Percentiles rank a stretch among this genome's conserved stretches.
Conservation (phyloP, 1,140 invertebrate species). For the Nephila pilipes region DNA sequence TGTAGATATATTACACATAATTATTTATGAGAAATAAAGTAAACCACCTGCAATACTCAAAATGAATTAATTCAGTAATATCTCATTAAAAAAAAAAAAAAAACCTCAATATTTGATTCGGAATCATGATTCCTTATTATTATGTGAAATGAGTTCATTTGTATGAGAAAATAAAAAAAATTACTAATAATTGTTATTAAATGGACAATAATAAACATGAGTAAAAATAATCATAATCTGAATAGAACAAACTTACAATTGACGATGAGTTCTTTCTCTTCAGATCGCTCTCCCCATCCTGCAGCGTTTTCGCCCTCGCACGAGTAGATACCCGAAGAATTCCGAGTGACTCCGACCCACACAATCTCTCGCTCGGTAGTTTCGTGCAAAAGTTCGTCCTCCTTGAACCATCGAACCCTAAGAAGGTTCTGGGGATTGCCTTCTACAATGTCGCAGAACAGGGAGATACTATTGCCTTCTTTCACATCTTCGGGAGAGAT, state of each 20-base stretch:
- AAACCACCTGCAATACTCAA: too few species aligned
- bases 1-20: too few species aligned
- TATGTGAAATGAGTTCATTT: too few species aligned
- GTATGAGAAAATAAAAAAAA: too few species aligned
- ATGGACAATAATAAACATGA: too few species aligned
- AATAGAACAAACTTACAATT: conserved; percentile 85
- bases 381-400: conserved; percentile 90
- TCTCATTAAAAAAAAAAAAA: too few species aligned
- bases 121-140: too few species aligned
- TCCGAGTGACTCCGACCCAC: conserved; percentile 86
- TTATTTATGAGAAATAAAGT: too few species aligned
- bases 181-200: too few species aligned
- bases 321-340: conserved; percentile 95
- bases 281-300: conserved; percentile 90
- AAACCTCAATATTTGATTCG: too few species aligned
- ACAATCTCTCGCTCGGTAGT: conserved; percentile 87
- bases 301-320: conserved; percentile 92
- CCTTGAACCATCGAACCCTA: conserved; percentile 88
- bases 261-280: conserved; percentile 87
- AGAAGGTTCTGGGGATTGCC: conserved; percentile 82
- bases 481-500: conserved; percentile 83
- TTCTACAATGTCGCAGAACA: conserved; percentile 89
- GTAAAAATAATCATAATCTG: too few species aligned
- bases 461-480: conserved; percentile 86
- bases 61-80: too few species aligned